Conservation (phyloP, 2,888 invertebrate genomes). For the Herminia tarsipennalis region DNA sequence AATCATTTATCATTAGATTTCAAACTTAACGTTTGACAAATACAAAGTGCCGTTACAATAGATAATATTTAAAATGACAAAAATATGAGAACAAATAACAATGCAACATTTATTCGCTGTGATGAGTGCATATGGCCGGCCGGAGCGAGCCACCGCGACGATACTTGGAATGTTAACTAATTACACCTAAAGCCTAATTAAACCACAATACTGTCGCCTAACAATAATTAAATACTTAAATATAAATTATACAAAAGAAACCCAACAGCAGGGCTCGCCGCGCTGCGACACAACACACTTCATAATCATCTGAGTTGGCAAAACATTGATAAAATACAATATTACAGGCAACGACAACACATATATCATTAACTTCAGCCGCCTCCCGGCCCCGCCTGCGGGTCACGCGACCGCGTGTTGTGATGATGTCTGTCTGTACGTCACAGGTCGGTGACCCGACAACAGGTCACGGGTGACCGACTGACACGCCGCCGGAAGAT, state of each 20-base stretch:
- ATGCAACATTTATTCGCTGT: constrained; percentile 52
- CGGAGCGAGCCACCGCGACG: constrained; percentile 34
- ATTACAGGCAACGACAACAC: constrained; percentile 58
- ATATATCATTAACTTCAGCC: constrained; percentile 13
- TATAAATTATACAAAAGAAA: constrained; percentile 61
- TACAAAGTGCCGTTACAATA: constrained; percentile 33
- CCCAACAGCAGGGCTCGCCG: constrained; percentile 49
- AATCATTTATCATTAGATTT: constrained; percentile 48
- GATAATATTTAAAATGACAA: constrained; percentile 38
- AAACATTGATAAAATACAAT: constrained; percentile 61
- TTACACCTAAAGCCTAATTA: constrained; percentile 72
- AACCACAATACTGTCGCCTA: constrained; percentile 74
- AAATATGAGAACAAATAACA: constrained; percentile 45
- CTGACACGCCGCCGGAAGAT: constrained; percentile 39
- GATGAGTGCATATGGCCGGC: constrained; percentile 44
- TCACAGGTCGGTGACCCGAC: not conserved
- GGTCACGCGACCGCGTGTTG: constrained; percentile 8
- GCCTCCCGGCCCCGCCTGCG: no score
- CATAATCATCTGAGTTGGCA: constrained; percentile 44
- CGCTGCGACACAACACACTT: constrained; percentile 26
- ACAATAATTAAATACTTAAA: constrained; percentile 71
- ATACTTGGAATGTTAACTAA: constrained; percentile 79
- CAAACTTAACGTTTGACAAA: constrained; percentile 58
- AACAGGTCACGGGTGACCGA: constrained; percentile 15
- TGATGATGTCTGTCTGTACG: constrained; percentile 22